Evolutionary conservation across 2,888 invertebrate species (phyloP).

Genomic region (Gymnosoma rotundatum): DNA sequence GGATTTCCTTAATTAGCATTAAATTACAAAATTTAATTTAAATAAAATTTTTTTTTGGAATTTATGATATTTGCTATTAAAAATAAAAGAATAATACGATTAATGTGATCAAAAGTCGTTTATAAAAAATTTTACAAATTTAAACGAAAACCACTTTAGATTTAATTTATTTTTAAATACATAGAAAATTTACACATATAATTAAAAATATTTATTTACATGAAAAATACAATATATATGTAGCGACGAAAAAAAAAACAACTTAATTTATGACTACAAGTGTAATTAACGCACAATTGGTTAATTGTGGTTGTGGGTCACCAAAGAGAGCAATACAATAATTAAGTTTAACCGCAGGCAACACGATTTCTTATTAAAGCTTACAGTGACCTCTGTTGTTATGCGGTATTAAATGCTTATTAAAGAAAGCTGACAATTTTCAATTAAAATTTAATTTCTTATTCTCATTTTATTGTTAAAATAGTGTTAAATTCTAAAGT

Average conservation of each 20-base stretch:
- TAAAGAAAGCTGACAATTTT: not conserved
- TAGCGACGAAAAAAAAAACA: constrained; percentile 3
- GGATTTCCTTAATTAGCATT: constrained; percentile 65
- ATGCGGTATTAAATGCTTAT: not conserved
- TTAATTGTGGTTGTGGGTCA: constrained; percentile 61
- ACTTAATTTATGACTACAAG: not conserved
- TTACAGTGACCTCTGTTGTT: not conserved
- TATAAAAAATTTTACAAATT: constrained; percentile 35
- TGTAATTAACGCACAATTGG: constrained; percentile 61
- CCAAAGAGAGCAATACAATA: constrained; percentile 15
- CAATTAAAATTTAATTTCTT: not conserved
- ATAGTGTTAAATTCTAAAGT: not conserved
- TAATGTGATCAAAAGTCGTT: not conserved
- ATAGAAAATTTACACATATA: constrained; percentile 10
- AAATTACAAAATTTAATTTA: constrained; percentile 47
- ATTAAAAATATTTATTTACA: constrained; percentile 23
- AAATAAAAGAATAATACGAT: not conserved
- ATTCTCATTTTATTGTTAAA: not conserved
- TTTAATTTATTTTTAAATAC: constrained; percentile 14
- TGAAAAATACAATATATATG: not conserved
- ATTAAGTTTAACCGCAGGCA: not conserved
- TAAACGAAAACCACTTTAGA: constrained; percentile 23
- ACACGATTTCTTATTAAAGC: not conserved
- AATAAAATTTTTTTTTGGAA: constrained; percentile 3
- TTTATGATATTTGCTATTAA: not conserved